Conservation (phyloP, 2,888 invertebrate species). For the Rhopalosiphum nymphaeae region DNA sequence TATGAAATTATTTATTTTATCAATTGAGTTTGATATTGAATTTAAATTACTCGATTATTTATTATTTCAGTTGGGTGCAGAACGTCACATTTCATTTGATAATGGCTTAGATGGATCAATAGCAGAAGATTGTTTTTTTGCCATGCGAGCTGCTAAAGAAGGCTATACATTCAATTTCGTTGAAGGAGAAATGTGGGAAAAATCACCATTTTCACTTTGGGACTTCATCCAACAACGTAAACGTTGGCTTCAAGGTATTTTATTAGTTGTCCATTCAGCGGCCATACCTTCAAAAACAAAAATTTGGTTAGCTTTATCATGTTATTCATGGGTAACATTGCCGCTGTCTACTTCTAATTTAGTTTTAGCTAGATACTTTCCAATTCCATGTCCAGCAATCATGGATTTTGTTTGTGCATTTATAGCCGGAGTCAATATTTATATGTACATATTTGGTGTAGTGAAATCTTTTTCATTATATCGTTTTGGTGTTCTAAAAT, state of each 20-base stretch:
- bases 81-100: constrained; percentile 92
- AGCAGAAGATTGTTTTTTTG: constrained; percentile 98
- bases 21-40: not conserved
- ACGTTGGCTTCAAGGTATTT: constrained; percentile 94
- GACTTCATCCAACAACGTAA: constrained; percentile 97
- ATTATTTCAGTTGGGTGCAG: constrained; percentile 83
- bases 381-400: constrained; percentile 86
- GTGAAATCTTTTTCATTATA: constrained; percentile 93
- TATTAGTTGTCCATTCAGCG: constrained; percentile 88
- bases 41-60: not conserved
- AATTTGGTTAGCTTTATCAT: constrained; percentile 85
- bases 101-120: constrained; percentile 96
- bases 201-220: constrained; percentile 93
- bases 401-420: constrained; percentile 91
- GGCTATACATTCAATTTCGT: constrained; percentile 95
- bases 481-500: constrained; percentile 85
- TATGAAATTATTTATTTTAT: not conserved
- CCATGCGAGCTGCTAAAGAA: constrained; percentile 92
- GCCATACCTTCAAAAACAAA: constrained; percentile 85
- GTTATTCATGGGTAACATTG: constrained; percentile 96
- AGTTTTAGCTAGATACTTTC: constrained; percentile 85
- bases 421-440: constrained; percentile 93
- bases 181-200: constrained; percentile 99
- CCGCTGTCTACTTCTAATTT: constrained; percentile 93
- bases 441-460: constrained; percentile 99